These are phyloP conservation scores for Quadriops clusia DNA, from an alignment of 2,888 invertebrate genomes.

Conservation along the genomic window DNA sequence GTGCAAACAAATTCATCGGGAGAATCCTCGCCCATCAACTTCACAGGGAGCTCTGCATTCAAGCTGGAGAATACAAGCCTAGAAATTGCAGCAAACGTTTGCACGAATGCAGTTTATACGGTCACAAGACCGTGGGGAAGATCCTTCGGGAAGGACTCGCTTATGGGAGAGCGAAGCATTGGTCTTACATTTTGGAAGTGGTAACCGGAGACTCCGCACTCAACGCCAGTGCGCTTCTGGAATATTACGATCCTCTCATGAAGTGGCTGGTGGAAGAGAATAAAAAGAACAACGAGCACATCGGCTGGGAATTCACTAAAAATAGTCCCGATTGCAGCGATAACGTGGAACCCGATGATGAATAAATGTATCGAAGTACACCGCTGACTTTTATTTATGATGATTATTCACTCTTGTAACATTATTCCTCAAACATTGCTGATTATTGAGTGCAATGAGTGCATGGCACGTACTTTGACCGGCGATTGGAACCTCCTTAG, in stretches of 20 bases:
- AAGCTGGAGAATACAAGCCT: slow-evolving; percentile 56
- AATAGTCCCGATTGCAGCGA: no score
- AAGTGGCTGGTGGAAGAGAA: slow-evolving; percentile 70
- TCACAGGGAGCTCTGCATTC: slow-evolving; percentile 63
- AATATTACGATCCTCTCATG: slow-evolving; percentile 71
- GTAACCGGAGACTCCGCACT: slow-evolving; percentile 60
- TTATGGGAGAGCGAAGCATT: slow-evolving; percentile 52
- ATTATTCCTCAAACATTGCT: no score
- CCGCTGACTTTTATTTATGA: no score
- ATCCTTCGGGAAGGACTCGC: slow-evolving; percentile 59
- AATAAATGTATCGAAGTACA: no score
- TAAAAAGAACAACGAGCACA: no score
- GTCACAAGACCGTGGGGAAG: slow-evolving; percentile 68
- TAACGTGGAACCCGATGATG: no score
- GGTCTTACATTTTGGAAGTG: slow-evolving; percentile 59
- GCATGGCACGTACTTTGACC: no score
- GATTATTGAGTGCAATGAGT: no score
- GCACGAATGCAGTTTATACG: slow-evolving; percentile 71
- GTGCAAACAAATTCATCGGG: slow-evolving; percentile 69
- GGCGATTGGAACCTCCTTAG: no score
- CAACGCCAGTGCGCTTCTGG: slow-evolving; percentile 63
- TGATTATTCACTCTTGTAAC: no score
- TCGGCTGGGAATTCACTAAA: no score
- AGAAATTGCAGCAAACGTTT: no score
- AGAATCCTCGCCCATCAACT: slow-evolving; percentile 78